Evolutionary conservation across 2,113 vertebrate genomes (phyloP), one percentile per base, ranked within the genome.

Genomic region (Cebidichthys violaceus): DNA sequence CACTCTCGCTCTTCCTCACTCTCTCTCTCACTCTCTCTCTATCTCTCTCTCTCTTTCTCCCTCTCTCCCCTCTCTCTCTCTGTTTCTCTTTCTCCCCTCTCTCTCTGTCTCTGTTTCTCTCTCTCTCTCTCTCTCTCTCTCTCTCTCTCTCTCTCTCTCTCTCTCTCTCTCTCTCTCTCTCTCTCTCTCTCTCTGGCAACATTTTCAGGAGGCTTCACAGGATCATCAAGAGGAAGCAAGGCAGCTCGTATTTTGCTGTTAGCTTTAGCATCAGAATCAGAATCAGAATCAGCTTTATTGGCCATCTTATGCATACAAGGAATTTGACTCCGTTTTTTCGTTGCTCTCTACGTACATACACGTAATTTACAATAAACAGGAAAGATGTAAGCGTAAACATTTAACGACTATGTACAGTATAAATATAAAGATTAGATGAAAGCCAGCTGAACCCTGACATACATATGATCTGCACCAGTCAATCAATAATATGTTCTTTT

Each of bases 181-280:
- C 41, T 67, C 3, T 29, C 24, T 59, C 13, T 29, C 33, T 43
- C 1, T 59, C 0, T 17, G 75, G 27, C 35, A 17, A 70, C 79
- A 84, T 82, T 81, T 84, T 74, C 47, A 70, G n/a, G 22, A 74
- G 14, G 1, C 24, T 62, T 70, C 9, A 62, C 14, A 29, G 61
- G 31, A 64, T 59, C n/a, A 35, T 70, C 35, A 18, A 45, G 9
- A 75, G 31, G 15, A 59, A 24, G 45, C 35, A 43, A 31, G 15
- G 10, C 29, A 14, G 17, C 17, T 59, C 13, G 57, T 65, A 31
- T 65, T 65, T 43, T 70, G 22, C n/a, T 79, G 41, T 78, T 78
- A 45, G 13, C 43, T 54, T 84, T 47, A 71, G 47, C 13, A 10
- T 79, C n/a, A n/a, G n/a, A n/a, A n/a, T n/a, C n/a, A n/a, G n/a